Conservation (phyloP, 2,888 invertebrate species). For the Homarus gammarus region DNA sequence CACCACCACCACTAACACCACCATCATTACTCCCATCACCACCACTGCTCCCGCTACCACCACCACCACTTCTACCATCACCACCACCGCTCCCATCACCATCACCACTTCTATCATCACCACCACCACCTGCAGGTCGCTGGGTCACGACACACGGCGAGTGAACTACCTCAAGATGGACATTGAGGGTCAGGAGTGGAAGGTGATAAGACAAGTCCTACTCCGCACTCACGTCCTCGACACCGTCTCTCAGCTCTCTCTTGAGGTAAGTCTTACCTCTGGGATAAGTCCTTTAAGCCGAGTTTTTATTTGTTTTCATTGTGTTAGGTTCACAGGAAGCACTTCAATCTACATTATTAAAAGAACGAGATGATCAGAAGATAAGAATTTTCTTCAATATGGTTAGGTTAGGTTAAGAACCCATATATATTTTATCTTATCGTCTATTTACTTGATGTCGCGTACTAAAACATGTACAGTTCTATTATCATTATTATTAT, state of each 20-base stretch:
- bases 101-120: no score
- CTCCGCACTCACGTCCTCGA: conserved; percentile 7
- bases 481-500: no score
- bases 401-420: no score
- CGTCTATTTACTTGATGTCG: no score
- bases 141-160: conserved; percentile 29
- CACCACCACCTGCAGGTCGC: conserved; percentile 8
- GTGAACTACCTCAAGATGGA: conserved; percentile 72
- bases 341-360: no score
- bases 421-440: no score
- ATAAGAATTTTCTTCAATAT: no score
- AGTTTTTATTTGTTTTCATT: no score
- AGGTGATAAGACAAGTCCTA: conserved; percentile 48
- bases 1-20: not conserved
- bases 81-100: not conserved
- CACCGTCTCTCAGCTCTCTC: conserved; percentile 38
- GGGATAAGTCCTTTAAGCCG: no score
- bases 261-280: conserved; percentile 50
- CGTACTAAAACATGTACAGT: no score
- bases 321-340: no score
- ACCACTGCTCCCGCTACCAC: not conserved
- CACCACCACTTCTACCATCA: not conserved
- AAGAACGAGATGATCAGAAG: no score
- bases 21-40: not conserved
- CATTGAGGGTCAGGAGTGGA: conserved; percentile 71